A percentile compares a stretch with the other conserved stretches of the same genome.
Evolutionary conservation across 2,113 vertebrate genomes (phyloP).

Genomic region (Chrysochloris asiatica): DNA sequence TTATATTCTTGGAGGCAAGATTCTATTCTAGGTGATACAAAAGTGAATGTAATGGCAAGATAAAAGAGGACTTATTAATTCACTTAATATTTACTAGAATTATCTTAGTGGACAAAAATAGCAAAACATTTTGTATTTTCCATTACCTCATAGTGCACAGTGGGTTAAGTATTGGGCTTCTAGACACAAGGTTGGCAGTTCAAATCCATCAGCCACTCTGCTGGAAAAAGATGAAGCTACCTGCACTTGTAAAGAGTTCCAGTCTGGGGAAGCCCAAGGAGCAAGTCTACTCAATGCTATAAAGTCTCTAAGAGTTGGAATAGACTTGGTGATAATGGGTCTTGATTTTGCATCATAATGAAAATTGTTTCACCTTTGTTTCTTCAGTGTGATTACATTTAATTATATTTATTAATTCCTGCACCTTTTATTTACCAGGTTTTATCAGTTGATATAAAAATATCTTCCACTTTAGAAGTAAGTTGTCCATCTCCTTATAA

Average conservation of each 20-base stretch:
- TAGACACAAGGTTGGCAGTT: too few relatives aligned
- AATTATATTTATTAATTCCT: not conserved
- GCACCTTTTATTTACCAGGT: not conserved
- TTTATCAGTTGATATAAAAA: slow-evolving; percentile 1
- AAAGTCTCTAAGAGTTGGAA: too few relatives aligned
- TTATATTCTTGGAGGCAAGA: not conserved
- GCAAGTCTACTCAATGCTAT: too few relatives aligned
- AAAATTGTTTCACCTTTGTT: not conserved
- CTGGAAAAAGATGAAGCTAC: too few relatives aligned
- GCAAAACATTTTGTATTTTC: not conserved
- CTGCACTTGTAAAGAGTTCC: too few relatives aligned
- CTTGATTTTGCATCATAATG: not conserved
- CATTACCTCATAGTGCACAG: too few relatives aligned
- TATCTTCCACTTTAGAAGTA: not conserved
- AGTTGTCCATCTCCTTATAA: not conserved
- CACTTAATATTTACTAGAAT: not conserved
- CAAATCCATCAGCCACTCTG: too few relatives aligned
- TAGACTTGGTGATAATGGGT: too few relatives aligned
- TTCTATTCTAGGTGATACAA: not conserved
- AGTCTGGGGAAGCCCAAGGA: too few relatives aligned
- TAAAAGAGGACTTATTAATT: not conserved
- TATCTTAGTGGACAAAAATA: not conserved
- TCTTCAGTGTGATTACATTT: not conserved
- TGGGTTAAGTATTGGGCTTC: too few relatives aligned
- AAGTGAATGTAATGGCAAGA: not conserved